Evolutionary conservation across 2,113 vertebrate genomes (phyloP).

Genomic region (Megaptera novaeangliae): DNA sequence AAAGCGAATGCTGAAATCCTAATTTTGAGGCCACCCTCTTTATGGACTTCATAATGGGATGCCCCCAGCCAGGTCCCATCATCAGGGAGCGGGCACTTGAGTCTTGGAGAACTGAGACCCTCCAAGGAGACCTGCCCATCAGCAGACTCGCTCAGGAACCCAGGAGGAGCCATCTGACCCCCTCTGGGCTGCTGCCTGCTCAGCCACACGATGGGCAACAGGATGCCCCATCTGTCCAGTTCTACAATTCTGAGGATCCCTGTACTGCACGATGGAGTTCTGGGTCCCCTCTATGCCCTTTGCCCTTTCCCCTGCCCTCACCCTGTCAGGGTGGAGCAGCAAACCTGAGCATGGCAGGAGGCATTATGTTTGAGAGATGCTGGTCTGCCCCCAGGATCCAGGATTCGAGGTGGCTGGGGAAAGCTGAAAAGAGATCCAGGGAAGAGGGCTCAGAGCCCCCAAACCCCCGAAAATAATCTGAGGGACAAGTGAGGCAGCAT

Average conservation of each 20-base stretch:
- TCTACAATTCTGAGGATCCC: not conserved
- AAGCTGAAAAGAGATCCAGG: not conserved
- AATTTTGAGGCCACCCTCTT: not conserved
- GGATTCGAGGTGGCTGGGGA: not conserved
- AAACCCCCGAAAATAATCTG: not conserved
- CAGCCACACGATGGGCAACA: rapidly evolving
- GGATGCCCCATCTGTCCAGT: rapidly evolving
- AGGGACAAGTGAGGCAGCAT: too few species aligned
- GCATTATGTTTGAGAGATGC: not conserved
- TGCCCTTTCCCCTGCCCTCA: not conserved
- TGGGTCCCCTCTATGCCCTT: not conserved
- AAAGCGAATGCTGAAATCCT: not conserved
- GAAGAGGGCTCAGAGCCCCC: too few species aligned
- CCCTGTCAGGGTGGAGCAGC: too few species aligned
- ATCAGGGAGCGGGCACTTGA: not conserved
- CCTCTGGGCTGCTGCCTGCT: not conserved
- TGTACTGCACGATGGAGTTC: rapidly evolving
- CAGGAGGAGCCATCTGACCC: too few species aligned
- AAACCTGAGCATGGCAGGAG: not conserved
- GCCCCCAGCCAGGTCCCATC: too few species aligned
- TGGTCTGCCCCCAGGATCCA: not conserved
- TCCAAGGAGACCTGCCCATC: too few species aligned
- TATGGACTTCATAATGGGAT: not conserved
- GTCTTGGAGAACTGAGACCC: not conserved
- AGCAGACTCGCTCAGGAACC: too few species aligned